phyloP scores from a whole-genome alignment of 2,113 vertebrate genomes.

The Takifugu bimaculatus region DNA sequence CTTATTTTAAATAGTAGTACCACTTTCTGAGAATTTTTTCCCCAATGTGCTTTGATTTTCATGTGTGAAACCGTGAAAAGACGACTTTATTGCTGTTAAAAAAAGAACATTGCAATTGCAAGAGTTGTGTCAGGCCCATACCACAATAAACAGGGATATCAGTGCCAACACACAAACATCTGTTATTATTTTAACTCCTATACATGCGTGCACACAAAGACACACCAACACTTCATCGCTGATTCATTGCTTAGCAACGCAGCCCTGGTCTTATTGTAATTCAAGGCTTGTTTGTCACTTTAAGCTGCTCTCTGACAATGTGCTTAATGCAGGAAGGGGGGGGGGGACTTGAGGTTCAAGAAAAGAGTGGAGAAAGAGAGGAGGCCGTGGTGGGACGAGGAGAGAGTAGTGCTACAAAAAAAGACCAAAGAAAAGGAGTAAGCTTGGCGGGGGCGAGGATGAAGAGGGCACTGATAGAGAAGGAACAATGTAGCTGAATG shows the following conservation, averaged over 20 bases:
- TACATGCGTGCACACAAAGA: not conserved
- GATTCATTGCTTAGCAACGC: constrained; percentile 80
- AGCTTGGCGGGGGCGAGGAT: constrained; percentile 16
- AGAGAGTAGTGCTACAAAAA: not conserved
- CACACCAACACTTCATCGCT: constrained; percentile 23
- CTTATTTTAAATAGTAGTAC: too few relatives aligned
- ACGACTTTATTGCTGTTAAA: too few relatives aligned
- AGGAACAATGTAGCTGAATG: constrained; percentile 32
- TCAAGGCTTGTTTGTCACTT: constrained; percentile 84
- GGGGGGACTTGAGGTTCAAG: constrained; percentile 30
- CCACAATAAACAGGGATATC: constrained; percentile 5
- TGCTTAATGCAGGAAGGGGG: constrained; percentile 72
- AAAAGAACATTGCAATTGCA: too few relatives aligned
- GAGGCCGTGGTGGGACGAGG: not conserved
- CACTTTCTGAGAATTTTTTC: too few relatives aligned
- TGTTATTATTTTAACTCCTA: too few relatives aligned
- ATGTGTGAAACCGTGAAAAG: not conserved
- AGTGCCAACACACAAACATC: constrained; percentile 28
- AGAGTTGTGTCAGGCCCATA: too few relatives aligned
- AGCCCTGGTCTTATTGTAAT: constrained; percentile 80
- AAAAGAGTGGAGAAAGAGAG: constrained; percentile 32
- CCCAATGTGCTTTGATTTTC: not conserved
- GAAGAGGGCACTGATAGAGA: constrained; percentile 24
- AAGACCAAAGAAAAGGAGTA: not conserved
- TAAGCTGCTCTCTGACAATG: constrained; percentile 82